phyloP scores from a whole-genome alignment of 2,888 invertebrate genomes.

The Serripes groenlandicus region DNA sequence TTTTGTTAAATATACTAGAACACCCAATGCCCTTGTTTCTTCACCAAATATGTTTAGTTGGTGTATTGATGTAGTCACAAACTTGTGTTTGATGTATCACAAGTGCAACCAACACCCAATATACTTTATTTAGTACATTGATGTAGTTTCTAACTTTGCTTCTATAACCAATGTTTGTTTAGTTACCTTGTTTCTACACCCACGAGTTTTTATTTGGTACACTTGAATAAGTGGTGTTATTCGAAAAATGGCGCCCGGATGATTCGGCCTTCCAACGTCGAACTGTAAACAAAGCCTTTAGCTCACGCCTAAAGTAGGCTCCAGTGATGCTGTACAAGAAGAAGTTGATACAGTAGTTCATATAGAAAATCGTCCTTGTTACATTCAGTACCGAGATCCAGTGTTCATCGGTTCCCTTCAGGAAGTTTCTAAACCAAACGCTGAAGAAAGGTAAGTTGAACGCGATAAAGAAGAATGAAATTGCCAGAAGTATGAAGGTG shows the following conservation, averaged over 20 bases:
- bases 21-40: no score
- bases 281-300: conserved; percentile 61
- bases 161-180: no score
- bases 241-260: background rate
- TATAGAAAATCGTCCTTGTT: conserved; percentile 80
- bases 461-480: conserved; percentile 82
- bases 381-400: conserved; percentile 73
- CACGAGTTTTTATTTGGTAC: conserved; percentile 31
- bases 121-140: no score
- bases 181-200: no score
- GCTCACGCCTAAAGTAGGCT: conserved; percentile 80
- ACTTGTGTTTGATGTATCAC: no score
- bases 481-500: conserved; percentile 80
- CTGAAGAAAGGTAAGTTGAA: conserved; percentile 83
- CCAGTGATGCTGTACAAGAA: conserved; percentile 84
- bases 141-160: no score
- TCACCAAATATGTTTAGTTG: no score
- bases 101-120: no score
- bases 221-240: conserved; percentile 40
- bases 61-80: no score
- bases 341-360: conserved; percentile 84
- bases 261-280: background rate
- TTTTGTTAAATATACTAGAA: no score
- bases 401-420: conserved; percentile 53
- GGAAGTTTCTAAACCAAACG: conserved; percentile 76